Percentiles rank a stretch among this genome's conserved stretches.
These are phyloP conservation scores for Endomychus coccineus DNA, from an alignment of 2,888 invertebrate genomes.

Conservation along the genomic window DNA sequence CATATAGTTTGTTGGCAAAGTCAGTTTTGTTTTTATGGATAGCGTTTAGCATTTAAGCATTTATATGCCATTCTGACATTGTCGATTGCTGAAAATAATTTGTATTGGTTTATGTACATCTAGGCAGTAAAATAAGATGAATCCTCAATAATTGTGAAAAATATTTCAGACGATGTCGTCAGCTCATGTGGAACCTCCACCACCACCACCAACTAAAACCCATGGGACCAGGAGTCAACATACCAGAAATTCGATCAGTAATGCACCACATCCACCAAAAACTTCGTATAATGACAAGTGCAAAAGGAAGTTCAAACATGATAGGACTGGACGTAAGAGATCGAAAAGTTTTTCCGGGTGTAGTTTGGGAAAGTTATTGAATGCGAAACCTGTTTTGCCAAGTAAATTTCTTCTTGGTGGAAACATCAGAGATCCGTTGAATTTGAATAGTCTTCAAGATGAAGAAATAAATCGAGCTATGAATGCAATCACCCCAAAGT, in stretches of 20 bases:
- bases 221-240: conserved; percentile 21
- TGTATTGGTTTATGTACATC: too few relatives aligned
- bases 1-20: too few relatives aligned
- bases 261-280: conserved; percentile 16
- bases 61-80: too few relatives aligned
- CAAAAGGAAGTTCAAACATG: conserved; percentile 37
- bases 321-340: conserved; percentile 55
- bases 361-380: conserved; percentile 34
- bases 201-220: conserved; percentile 38
- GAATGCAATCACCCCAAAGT: conserved; percentile 87
- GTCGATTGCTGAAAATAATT: too few relatives aligned
- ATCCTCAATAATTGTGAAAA: too few relatives aligned
- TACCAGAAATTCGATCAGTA: conserved; percentile 21
- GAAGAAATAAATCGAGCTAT: conserved; percentile 70
- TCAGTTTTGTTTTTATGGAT: too few relatives aligned
- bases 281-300: conserved; percentile 7
- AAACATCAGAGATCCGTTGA: conserved; percentile 90
- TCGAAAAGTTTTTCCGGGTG: conserved; percentile 59
- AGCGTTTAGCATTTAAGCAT: too few relatives aligned
- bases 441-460: conserved; percentile 83
- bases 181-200: conserved; percentile 38
- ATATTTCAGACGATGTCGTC: conserved; percentile 43
- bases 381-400: conserved; percentile 75
- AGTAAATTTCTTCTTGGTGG: conserved; percentile 92
- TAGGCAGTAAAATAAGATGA: too few relatives aligned